Percentiles rank a stretch among this genome's conserved stretches.
Conservation (phyloP, 35 echinoderm and acorn worm species). For the Eucidaris tribuloides region DNA sequence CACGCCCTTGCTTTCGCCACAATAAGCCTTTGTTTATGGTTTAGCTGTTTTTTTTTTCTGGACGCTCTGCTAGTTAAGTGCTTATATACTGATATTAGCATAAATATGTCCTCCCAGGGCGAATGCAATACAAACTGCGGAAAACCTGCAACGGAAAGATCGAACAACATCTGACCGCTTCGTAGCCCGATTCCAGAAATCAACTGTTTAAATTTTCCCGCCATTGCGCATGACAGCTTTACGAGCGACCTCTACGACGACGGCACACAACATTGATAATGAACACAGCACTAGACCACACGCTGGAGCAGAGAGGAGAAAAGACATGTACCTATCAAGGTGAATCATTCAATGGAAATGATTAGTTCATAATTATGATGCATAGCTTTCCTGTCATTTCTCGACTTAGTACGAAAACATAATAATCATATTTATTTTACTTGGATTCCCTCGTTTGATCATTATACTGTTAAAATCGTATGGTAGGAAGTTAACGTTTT, state of each 20-base stretch:
- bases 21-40: not conserved
- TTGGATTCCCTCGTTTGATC: no score
- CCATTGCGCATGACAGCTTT: conserved; percentile 49
- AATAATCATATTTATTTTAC: no score
- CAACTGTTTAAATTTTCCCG: conserved; percentile 30
- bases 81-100: conserved; percentile 12
- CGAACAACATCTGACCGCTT: conserved; percentile 53
- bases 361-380: no score
- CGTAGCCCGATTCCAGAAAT: conserved; percentile 47
- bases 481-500: no score
- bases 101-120: conserved; percentile 16
- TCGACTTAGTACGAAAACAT: no score
- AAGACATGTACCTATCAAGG: not conserved
- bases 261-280: conserved; percentile 52
- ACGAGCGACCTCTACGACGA: conserved; percentile 47
- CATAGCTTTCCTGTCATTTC: no score
- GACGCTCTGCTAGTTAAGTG: not conserved
- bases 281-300: conserved; percentile 72
- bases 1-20: no score
- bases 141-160: conserved; percentile 70
- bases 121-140: conserved; percentile 83
- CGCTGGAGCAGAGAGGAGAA: not conserved
- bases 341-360: not conserved
- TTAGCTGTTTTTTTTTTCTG: not conserved
- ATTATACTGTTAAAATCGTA: no score